Conservation (phyloP, 2,888 invertebrate genomes). For the Glaucopsyche alexis region DNA sequence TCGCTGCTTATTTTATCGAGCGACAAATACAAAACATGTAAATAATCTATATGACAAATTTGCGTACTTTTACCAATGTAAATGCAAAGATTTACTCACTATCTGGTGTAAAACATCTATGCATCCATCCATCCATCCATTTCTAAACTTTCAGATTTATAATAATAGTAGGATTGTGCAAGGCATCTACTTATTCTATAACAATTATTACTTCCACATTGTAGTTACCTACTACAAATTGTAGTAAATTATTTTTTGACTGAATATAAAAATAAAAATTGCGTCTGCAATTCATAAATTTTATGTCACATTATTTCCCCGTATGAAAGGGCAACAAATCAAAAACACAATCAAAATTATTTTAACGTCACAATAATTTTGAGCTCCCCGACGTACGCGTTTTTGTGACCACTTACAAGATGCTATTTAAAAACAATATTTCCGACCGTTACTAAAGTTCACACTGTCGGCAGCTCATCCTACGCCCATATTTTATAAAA, state of each 20-base stretch:
- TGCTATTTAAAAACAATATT: slow-evolving; percentile 54
- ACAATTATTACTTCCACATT: background rate
- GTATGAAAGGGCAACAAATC: slow-evolving; percentile 9
- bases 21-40: no score
- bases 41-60: no score
- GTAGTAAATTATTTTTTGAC: background rate
- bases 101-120: no score
- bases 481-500: slow-evolving; percentile 60
- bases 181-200: no score
- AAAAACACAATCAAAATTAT: slow-evolving; percentile 24
- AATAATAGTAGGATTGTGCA: no score
- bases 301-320: slow-evolving; percentile 10
- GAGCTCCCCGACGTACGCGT: background rate
- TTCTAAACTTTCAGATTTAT: no score
- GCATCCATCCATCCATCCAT: no score
- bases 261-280: background rate
- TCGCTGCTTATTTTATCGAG: no score
- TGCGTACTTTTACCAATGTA: no score
- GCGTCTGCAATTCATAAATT: slow-evolving; percentile 16
- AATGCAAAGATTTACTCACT: no score
- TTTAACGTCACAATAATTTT: slow-evolving; percentile 23
- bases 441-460: slow-evolving; percentile 65
- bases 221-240: background rate
- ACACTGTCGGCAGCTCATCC: slow-evolving; percentile 62
- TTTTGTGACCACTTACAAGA: slow-evolving; percentile 18